Percentiles rank a stretch among this genome's conserved stretches.
phyloP scores from a whole-genome alignment of 2,113 vertebrate species.

The Ammodytes dubius region DNA sequence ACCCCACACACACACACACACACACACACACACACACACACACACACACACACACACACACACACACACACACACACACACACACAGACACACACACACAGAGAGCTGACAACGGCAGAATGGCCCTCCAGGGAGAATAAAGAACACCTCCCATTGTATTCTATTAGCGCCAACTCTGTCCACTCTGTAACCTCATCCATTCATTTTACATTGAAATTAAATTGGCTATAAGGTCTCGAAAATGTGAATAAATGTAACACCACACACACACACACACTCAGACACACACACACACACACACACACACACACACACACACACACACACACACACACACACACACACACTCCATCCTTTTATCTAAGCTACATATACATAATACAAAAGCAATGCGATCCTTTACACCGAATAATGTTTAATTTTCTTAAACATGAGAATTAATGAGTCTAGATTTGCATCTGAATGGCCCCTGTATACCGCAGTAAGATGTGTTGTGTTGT shows the following conservation, averaged over 20 bases:
- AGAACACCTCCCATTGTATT: conserved; percentile 82
- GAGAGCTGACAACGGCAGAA: conserved; percentile 80
- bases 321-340: no score
- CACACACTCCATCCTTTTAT: conserved; percentile 74
- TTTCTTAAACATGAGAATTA: conserved; percentile 86
- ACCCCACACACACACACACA: no score
- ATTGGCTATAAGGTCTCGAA: conserved; percentile 70
- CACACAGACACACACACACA: no score
- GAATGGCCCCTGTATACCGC: conserved; percentile 65
- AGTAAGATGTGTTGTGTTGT: neutral
- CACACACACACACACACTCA: conserved; percentile 60
- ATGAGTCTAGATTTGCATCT: conserved; percentile 86
- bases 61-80: no score
- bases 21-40: no score
- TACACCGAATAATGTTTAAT: conserved; percentile 84
- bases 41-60: no score
- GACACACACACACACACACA: no score
- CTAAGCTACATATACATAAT: conserved; percentile 70
- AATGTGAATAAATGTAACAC: conserved; percentile 78
- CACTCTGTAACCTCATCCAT: conserved; percentile 70
- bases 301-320: no score
- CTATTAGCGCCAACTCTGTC: conserved; percentile 81
- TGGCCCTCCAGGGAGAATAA: conserved; percentile 80
- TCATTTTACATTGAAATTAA: conserved; percentile 83
- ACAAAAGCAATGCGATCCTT: conserved; percentile 70